Conservation (phyloP, 2,113 vertebrate genomes). For the Marmota flaviventris region DNA sequence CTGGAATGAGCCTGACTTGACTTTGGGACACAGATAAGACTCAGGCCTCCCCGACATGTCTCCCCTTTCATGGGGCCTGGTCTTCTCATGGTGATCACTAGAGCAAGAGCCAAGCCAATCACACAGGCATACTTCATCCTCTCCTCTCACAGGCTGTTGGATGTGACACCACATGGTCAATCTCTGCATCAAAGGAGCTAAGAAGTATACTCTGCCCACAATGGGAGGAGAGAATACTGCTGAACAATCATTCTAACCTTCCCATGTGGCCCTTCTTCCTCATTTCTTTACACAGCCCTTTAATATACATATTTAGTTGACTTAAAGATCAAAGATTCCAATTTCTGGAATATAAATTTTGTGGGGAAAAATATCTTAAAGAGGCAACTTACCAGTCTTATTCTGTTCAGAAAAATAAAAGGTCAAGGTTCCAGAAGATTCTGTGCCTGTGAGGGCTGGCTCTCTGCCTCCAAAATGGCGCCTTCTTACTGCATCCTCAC, state of each 20-base stretch:
- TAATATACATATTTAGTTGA: background rate
- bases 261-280: background rate
- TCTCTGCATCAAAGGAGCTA: background rate
- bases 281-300: background rate
- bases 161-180: background rate
- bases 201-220: background rate
- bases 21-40: background rate
- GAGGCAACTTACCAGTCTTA: background rate
- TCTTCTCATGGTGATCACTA: background rate
- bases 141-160: background rate
- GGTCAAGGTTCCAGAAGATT: background rate
- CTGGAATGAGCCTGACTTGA: background rate
- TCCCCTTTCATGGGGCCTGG: background rate
- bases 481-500: background rate
- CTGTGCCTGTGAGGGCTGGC: background rate
- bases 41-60: background rate
- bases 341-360: constrained; percentile 29
- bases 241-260: background rate
- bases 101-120: background rate
- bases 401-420: background rate
- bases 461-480: background rate
- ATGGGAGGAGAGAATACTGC: background rate
- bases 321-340: background rate
- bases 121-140: background rate
- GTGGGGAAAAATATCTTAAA: background rate